Conservation (phyloP, 1,140 invertebrate genomes). For the Battus philenor region DNA sequence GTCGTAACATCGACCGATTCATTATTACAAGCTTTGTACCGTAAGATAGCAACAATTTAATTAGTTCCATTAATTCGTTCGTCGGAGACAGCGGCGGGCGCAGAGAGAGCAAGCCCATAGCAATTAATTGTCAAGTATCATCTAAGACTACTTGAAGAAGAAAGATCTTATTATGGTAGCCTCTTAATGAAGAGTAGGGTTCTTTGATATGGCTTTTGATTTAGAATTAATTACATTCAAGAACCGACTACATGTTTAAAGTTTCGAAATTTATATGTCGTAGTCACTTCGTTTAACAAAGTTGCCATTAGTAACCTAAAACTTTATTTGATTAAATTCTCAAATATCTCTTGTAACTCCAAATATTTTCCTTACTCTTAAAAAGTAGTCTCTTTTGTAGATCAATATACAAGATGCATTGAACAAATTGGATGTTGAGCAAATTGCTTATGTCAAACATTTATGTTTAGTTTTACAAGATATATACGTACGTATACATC, state of each 20-base stretch:
- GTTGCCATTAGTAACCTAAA: too few relatives aligned
- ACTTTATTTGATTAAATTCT: too few relatives aligned
- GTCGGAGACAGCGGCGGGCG: neutral
- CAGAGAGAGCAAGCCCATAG: conserved; percentile 11
- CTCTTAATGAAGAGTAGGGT: conserved; percentile 8
- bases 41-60: conserved; percentile 24
- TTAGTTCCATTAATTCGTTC: conserved; percentile 25
- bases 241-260: neutral
- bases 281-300: too few relatives aligned
- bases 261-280: too few relatives aligned
- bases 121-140: conserved; percentile 24
- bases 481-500: too few relatives aligned
- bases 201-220: conserved; percentile 1
- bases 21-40: conserved; percentile 18
- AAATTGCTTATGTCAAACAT: too few relatives aligned
- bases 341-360: too few relatives aligned
- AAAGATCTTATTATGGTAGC: conserved; percentile 7
- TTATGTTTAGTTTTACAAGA: too few relatives aligned
- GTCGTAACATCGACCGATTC: conserved; percentile 19
- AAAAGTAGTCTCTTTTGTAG: too few relatives aligned
- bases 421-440: too few relatives aligned
- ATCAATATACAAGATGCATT: too few relatives aligned
- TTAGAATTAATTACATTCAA: conserved; percentile 4
- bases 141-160: conserved; percentile 14
- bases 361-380: too few relatives aligned